Evolutionary conservation across 2,113 vertebrate species (phyloP).

Genomic region (Saccopteryx leptura): DNA sequence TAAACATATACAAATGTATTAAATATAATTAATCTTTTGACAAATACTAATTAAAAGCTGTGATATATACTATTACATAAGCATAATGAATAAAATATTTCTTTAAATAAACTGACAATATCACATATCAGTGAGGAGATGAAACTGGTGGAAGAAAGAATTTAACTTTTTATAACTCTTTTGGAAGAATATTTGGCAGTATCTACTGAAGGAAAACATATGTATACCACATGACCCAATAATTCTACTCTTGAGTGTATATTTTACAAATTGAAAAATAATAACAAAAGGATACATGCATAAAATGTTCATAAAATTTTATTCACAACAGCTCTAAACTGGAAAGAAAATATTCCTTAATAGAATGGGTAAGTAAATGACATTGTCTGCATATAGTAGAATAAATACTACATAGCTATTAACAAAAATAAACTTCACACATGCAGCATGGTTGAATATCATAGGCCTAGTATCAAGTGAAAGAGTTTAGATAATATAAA

Average conservation of each 20-base stretch:
- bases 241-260: background rate
- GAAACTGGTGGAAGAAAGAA: background rate
- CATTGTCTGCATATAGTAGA: background rate
- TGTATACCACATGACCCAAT: background rate
- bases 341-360: background rate
- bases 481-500: background rate
- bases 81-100: background rate
- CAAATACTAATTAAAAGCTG: slow-evolving; percentile 14
- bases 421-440: background rate
- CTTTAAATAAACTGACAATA: background rate
- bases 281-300: background rate
- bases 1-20: background rate
- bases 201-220: background rate
- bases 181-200: background rate
- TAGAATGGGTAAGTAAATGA: background rate
- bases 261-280: background rate
- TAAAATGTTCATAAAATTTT: background rate
- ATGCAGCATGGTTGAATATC: background rate
- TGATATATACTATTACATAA: background rate
- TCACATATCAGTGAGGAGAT: background rate
- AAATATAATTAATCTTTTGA: background rate
- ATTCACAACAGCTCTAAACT: background rate
- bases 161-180: background rate
- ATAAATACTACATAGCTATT: background rate
- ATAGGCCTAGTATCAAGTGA: background rate